Conservation (phyloP, 1,140 invertebrate genomes). For the Drosophila kohkoa region DNA sequence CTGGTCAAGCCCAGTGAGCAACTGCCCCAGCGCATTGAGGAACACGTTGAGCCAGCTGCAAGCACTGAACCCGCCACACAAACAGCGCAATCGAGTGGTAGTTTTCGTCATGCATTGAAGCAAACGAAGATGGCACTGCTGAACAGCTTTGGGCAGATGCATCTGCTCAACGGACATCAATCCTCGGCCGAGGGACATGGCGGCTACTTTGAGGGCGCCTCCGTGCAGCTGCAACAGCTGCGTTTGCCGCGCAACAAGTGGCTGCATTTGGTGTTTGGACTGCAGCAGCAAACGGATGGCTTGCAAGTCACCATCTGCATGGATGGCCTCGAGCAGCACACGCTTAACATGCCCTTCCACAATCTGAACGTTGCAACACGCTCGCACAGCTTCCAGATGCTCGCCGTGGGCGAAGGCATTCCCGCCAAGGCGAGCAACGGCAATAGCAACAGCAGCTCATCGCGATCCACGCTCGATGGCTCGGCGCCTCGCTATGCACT, state of each 20-base stretch:
- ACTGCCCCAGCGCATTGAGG: slow-evolving; percentile 53
- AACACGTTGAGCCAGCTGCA: slow-evolving; percentile 46
- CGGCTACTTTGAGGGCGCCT: slow-evolving; percentile 62
- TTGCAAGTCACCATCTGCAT: slow-evolving; percentile 64
- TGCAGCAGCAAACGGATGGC: slow-evolving; percentile 58
- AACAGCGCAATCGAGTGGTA: slow-evolving; percentile 40
- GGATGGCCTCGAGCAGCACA: slow-evolving; percentile 75
- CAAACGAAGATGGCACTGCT: slow-evolving; percentile 76
- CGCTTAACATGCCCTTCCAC: slow-evolving; percentile 56
- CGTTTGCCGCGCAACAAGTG: slow-evolving; percentile 71
- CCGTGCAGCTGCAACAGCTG: slow-evolving; percentile 60
- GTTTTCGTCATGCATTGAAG: slow-evolving; percentile 72
- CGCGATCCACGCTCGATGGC: slow-evolving; percentile 63
- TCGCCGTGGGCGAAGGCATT: slow-evolving; percentile 70
- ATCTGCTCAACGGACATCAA: slow-evolving; percentile 69
- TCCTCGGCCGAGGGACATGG: slow-evolving; percentile 10
- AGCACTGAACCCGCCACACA: slow-evolving; percentile 40
- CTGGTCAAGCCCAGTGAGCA: slow-evolving; percentile 73
- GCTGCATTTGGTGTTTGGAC: slow-evolving; percentile 73
- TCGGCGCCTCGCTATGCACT: slow-evolving; percentile 56
- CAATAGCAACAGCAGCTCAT: slow-evolving; percentile 57
- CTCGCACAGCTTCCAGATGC: slow-evolving; percentile 68
- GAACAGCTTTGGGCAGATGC: slow-evolving; percentile 81
- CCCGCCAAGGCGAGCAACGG: slow-evolving; percentile 27
- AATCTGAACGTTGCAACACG: slow-evolving; percentile 58